These are phyloP conservation scores for Alexandromys fortis DNA, from an alignment of 2,113 vertebrate species.

Conservation along the genomic window DNA sequence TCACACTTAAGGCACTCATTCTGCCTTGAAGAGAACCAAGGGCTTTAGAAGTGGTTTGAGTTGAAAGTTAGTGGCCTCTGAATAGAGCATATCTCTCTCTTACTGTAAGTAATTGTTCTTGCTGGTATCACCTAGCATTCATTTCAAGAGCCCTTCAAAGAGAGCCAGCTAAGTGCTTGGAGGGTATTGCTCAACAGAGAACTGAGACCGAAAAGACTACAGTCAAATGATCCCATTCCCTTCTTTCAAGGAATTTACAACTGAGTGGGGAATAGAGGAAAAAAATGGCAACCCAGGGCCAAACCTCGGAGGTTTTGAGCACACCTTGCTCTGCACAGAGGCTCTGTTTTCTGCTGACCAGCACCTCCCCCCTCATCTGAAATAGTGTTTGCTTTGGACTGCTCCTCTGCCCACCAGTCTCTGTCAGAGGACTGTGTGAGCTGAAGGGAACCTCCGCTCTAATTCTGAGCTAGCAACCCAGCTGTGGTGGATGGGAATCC, in stretches of 20 bases:
- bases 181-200: neutral
- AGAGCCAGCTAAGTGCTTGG: neutral
- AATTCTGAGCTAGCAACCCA: neutral
- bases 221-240: neutral
- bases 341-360: neutral
- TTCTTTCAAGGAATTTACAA: constrained; percentile 9
- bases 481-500: neutral
- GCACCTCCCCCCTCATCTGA: neutral
- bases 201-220: neutral
- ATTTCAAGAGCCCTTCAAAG: neutral
- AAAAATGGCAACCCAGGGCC: neutral
- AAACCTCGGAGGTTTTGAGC: too few species aligned
- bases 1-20: neutral
- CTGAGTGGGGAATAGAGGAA: neutral
- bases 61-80: neutral
- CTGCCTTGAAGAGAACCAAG: neutral
- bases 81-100: neutral
- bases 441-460: neutral
- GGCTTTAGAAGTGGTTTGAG: neutral
- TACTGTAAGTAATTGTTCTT: neutral
- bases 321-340: neutral
- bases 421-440: neutral
- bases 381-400: neutral
- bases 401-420: neutral
- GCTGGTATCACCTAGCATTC: neutral